A percentile compares a stretch with the other conserved stretches of the same genome.
phyloP scores from a whole-genome alignment of 2,888 invertebrate species.

The Xylophagus ater region DNA sequence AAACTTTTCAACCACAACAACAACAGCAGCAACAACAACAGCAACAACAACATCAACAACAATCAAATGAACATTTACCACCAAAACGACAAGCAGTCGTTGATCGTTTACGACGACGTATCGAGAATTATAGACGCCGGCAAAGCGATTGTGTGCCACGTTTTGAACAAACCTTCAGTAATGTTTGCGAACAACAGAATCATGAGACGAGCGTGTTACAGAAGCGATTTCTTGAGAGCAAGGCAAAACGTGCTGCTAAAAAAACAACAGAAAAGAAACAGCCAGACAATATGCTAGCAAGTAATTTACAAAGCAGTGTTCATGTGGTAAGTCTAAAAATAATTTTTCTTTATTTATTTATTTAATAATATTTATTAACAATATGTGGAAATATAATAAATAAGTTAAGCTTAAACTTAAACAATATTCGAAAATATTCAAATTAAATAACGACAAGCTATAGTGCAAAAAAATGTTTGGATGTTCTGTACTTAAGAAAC shows the following conservation, averaged over 20 bases:
- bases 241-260: conserved; percentile 77
- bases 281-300: conserved; percentile 39
- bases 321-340: conserved; percentile 56
- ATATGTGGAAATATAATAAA: too few species aligned
- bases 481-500: too few species aligned
- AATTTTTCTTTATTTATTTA: background rate
- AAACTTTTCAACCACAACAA: conserved; percentile 22
- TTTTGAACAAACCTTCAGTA: conserved; percentile 78
- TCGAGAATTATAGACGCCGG: conserved; percentile 76
- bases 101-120: conserved; percentile 71
- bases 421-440: background rate
- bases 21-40: conserved; percentile 26
- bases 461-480: too few species aligned
- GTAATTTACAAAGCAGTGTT: conserved; percentile 56
- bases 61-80: conserved; percentile 52
- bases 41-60: conserved; percentile 37
- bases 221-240: conserved; percentile 82
- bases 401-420: background rate
- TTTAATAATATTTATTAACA: background rate
- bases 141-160: conserved; percentile 79
- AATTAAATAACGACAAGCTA: too few species aligned
- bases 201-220: conserved; percentile 80
- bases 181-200: conserved; percentile 80
- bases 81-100: conserved; percentile 77
- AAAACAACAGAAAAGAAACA: conserved; percentile 64